A percentile compares a stretch with the other conserved stretches of the same genome.
Evolutionary conservation across 1,140 invertebrate species (phyloP).

Genomic region (Pachypeltis micranthus): DNA sequence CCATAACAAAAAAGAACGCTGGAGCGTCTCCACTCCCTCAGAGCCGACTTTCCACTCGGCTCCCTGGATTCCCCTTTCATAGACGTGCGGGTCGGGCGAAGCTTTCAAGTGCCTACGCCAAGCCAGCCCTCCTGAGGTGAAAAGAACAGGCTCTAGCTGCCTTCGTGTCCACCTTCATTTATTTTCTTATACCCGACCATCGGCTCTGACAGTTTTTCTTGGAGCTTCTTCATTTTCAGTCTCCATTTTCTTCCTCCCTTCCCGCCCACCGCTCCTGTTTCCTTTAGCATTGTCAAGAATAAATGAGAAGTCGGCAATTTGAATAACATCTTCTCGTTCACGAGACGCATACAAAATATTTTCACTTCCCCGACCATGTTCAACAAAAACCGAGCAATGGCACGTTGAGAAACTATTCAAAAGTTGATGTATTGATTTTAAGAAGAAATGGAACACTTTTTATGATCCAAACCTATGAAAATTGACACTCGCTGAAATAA

Average conservation of each 20-base stretch:
- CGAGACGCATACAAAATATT: too few relatives aligned
- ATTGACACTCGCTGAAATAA: too few relatives aligned
- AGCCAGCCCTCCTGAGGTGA: not conserved
- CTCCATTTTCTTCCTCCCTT: not conserved
- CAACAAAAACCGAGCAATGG: too few relatives aligned
- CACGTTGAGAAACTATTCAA: too few relatives aligned
- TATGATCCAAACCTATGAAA: too few relatives aligned
- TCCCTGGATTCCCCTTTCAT: not conserved
- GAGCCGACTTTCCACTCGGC: too few relatives aligned
- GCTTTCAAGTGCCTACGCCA: not conserved
- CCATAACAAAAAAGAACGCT: slow-evolving; percentile 8
- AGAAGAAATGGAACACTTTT: too few relatives aligned
- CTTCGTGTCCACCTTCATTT: slow-evolving; percentile 4
- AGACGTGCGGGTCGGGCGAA: not conserved
- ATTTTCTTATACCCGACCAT: not conserved
- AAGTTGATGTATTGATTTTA: too few relatives aligned
- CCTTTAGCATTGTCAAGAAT: not conserved
- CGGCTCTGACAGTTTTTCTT: slow-evolving; percentile 5
- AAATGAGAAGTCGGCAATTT: not conserved
- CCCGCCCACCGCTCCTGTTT: not conserved
- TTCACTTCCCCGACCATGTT: too few relatives aligned
- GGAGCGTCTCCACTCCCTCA: too few relatives aligned
- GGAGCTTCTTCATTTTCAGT: not conserved
- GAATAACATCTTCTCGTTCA: not conserved
- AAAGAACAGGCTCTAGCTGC: not conserved